Percentiles rank a stretch among this genome's conserved stretches.
Evolutionary conservation across 2,113 vertebrate genomes (phyloP).

Genomic region (Baryphthengus martii): DNA sequence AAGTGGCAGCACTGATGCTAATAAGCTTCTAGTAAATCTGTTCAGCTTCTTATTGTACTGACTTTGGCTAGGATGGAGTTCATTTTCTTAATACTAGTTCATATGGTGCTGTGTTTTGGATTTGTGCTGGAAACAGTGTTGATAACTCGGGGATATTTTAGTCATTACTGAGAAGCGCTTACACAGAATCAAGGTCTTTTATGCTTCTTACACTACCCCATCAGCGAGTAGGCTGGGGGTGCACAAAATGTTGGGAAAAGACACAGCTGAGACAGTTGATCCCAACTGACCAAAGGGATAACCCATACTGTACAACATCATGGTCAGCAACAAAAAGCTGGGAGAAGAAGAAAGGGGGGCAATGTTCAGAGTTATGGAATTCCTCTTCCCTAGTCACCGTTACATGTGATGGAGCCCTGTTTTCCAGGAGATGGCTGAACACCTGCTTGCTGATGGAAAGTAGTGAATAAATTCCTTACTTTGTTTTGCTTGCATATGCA

Average conservation of each 20-base stretch:
- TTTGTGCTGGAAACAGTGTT: background rate
- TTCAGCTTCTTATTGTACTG: background rate
- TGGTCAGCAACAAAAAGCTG: background rate
- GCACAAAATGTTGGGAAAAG: background rate
- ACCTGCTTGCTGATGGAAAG: rapidly evolving
- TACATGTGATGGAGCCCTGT: background rate
- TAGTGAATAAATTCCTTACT: background rate
- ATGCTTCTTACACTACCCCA: background rate
- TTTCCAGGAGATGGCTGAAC: background rate
- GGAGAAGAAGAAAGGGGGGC: background rate
- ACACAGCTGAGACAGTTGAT: background rate
- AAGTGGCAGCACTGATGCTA: background rate
- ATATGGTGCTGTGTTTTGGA: background rate
- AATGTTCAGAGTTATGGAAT: rapidly evolving
- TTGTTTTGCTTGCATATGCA: background rate
- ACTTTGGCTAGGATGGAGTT: background rate
- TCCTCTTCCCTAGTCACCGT: background rate
- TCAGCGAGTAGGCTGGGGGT: background rate
- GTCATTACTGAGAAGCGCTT: background rate
- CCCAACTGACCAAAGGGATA: too few relatives aligned
- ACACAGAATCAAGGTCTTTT: background rate
- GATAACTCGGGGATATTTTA: background rate
- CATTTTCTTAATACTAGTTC: background rate
- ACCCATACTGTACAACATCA: background rate
- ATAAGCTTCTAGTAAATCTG: background rate